Evolutionary conservation across 2,113 vertebrate species (phyloP).

Genomic region (Eulemur rufifrons): DNA sequence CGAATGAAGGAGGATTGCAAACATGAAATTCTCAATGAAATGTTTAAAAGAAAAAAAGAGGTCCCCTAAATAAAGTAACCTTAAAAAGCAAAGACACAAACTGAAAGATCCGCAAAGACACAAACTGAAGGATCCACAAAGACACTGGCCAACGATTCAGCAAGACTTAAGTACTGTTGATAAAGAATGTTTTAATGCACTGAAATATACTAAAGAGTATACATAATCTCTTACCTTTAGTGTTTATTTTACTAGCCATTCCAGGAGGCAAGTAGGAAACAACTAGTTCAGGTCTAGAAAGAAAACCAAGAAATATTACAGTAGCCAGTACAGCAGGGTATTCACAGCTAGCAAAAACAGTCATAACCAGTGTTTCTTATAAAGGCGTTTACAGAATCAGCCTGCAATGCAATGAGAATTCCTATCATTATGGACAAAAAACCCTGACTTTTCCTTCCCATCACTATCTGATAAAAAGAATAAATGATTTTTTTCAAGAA

Average conservation of each 20-base stretch:
- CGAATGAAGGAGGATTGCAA: neutral
- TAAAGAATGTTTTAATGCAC: neutral
- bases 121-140: neutral
- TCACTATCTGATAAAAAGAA: neutral
- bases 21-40: neutral
- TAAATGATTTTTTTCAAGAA: neutral
- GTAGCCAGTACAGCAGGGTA: neutral
- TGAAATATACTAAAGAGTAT: too few species aligned
- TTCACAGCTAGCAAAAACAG: neutral
- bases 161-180: neutral
- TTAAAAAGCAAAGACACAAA: neutral
- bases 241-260: conserved; percentile 83
- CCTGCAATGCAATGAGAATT: neutral
- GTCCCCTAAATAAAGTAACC: neutral
- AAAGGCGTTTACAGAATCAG: neutral
- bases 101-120: neutral
- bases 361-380: neutral
- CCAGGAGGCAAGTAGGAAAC: conserved; percentile 82
- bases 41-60: neutral
- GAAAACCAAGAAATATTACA: conserved; percentile 17
- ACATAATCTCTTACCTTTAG: conserved; percentile 79
- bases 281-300: conserved; percentile 84
- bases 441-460: neutral
- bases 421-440: neutral
- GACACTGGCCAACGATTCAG: neutral